Base-by-base conservation (phyloP, 2,888 invertebrate species). In the Leptogaster cylindrica region DNA sequence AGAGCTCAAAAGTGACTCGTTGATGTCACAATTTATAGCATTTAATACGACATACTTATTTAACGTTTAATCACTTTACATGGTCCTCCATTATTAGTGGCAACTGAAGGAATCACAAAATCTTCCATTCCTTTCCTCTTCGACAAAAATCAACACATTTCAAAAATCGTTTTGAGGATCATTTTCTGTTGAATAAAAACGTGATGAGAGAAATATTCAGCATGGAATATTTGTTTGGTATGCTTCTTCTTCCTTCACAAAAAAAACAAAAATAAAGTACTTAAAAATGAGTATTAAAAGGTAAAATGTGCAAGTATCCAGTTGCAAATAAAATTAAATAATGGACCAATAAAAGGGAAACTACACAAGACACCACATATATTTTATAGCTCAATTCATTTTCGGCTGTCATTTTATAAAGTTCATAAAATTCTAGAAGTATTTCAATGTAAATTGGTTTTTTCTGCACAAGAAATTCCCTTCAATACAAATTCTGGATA, bases 331-430 rank as follows among this genome's bases (percentile, higher is more conserved):
- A 67, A 67, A 50, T 48, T 63, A 67, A 68, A 68, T 68, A 65
- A 68, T 68, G 58, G 58, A 36, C 63, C 48, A 65, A 68, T 68
- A 65, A 65, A 68, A 65, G 41, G 41, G 51, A 55, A 39, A 66
- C 31, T 46, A 18, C 55, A 52, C 66, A 44, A 50, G 48, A 65
- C 18, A 33, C 65, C 31, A 65, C n/a, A 31, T 58, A 65, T 65
- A 68, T 68, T 68, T 68, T 68, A 68, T 68, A 48, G 68, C 68
- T 68, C 68, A 68, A 68, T 68, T 68, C 68, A 68, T 68, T 68
- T 68, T 58, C 50, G 65, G 39, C 58, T 68, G 68, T 68, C 65
- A 68, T 65, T 68, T 68, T 68, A 68, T 68, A 50, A 65, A 65
- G 33, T 65, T 68, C 68, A 68, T 68, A 68, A 68, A 68, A 68